Percentiles rank a stretch among this genome's conserved stretches.
These are phyloP conservation scores for Ophion ventricosus DNA, from an alignment of 2,888 invertebrate species.

Conservation along the genomic window DNA sequence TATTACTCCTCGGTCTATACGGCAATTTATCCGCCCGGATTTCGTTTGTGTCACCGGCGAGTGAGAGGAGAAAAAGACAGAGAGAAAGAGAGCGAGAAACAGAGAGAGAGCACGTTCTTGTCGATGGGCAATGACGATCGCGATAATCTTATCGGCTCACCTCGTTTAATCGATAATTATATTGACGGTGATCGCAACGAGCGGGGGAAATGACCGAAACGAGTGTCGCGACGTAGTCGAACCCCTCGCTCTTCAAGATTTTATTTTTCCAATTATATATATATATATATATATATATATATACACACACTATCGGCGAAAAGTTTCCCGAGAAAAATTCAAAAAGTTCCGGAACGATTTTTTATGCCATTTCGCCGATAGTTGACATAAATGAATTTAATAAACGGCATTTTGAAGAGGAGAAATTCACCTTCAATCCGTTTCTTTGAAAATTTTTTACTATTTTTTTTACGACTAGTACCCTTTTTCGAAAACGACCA, in stretches of 20 bases:
- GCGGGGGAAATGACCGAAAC: not conserved
- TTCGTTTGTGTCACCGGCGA: not conserved
- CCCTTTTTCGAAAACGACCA: no score
- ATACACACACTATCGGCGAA: not conserved
- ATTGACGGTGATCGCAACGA: slow-evolving; percentile 10
- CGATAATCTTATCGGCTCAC: slow-evolving; percentile 56
- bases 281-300: not conserved
- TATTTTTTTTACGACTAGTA: no score
- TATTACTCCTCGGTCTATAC: slow-evolving; percentile 12
- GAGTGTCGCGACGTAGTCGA: not conserved
- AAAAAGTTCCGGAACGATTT: no score
- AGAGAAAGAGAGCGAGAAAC: not conserved
- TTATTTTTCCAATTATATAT: slow-evolving; percentile 25
- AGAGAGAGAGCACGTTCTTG: slow-evolving; percentile 28
- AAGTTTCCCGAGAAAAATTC: no score
- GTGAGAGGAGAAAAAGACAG: not conserved
- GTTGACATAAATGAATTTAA: no score
- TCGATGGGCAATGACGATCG: slow-evolving; percentile 36
- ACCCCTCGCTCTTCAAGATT: slow-evolving; percentile 11
- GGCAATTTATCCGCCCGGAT: not conserved
- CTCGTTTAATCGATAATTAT: slow-evolving; percentile 56
- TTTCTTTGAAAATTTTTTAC: no score
- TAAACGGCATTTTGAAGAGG: no score
- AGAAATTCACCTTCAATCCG: no score
- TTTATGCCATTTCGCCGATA: no score